Evolutionary conservation across 1,140 invertebrate species (phyloP).

Genomic region (Drosophila kanapiae): DNA sequence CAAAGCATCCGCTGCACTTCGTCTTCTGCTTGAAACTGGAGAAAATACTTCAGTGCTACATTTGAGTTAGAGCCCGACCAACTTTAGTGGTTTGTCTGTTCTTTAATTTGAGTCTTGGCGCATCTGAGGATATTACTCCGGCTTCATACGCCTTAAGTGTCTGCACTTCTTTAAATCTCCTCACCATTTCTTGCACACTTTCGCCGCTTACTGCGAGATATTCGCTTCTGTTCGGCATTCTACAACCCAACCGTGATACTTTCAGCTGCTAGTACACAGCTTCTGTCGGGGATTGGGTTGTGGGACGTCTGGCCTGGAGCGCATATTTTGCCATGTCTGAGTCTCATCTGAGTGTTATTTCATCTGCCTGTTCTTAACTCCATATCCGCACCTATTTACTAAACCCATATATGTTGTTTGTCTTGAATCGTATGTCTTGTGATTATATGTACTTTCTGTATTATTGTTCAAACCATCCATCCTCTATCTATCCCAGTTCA

Average conservation of each 20-base stretch:
- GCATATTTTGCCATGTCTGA: conserved; percentile 1
- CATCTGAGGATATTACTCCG: neutral
- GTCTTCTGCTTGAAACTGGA: conserved; percentile 21
- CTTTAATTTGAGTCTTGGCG: neutral
- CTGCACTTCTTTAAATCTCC: conserved; percentile 1
- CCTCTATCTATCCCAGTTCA: conserved; percentile 75
- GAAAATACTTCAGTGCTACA: neutral
- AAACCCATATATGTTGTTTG: conserved; percentile 48
- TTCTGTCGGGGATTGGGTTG: conserved; percentile 31
- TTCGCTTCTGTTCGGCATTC: conserved; percentile 1
- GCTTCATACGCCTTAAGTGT: conserved; percentile 16
- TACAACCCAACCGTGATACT: conserved; percentile 8
- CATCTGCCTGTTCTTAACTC: conserved; percentile 31
- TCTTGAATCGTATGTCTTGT: conserved; percentile 37
- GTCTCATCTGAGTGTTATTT: conserved; percentile 36
- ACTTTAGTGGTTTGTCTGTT: neutral
- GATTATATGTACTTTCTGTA: conserved; percentile 41
- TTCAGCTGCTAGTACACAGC: conserved; percentile 65
- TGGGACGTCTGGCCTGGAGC: neutral
- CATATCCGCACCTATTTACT: conserved; percentile 15
- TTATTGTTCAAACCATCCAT: conserved; percentile 67
- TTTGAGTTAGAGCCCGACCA: neutral
- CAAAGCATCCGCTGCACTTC: conserved; percentile 26
- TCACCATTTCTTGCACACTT: conserved; percentile 1
- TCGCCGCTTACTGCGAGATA: neutral